A percentile compares a stretch with the other conserved stretches of the same genome.
Evolutionary conservation across 2,888 invertebrate genomes (phyloP).

Genomic region (Gari tellinella): DNA sequence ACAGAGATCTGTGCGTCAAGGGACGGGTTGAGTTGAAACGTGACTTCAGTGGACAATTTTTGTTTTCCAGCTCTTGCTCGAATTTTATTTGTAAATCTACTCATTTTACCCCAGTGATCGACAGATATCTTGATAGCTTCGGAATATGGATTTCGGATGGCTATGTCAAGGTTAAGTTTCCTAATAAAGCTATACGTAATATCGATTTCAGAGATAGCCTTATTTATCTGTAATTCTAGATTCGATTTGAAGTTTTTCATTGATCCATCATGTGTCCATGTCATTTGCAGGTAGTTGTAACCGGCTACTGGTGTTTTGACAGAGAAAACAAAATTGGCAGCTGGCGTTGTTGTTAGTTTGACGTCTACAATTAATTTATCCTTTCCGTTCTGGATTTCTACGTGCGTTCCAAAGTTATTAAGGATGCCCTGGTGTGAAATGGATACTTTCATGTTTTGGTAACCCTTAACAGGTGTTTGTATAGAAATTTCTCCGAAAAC

Average conservation of each 20-base stretch:
- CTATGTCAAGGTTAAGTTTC: slow-evolving; percentile 43
- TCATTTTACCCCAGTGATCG: slow-evolving; percentile 41
- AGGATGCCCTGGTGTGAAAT: slow-evolving; percentile 33
- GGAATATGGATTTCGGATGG: slow-evolving; percentile 36
- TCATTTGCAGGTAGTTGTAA: slow-evolving; percentile 17
- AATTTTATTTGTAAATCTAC: slow-evolving; percentile 21
- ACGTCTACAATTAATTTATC: slow-evolving; percentile 17
- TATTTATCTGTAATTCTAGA: slow-evolving; percentile 40
- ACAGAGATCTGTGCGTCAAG: slow-evolving; percentile 26
- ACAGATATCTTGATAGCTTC: slow-evolving; percentile 39
- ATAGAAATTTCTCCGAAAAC: slow-evolving; percentile 7
- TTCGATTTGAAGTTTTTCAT: slow-evolving; percentile 37
- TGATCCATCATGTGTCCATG: slow-evolving; percentile 34
- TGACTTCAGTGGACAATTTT: slow-evolving; percentile 14
- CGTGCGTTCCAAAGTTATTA: slow-evolving; percentile 19
- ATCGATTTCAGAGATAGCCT: slow-evolving; percentile 39
- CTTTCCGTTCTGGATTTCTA: slow-evolving; percentile 25
- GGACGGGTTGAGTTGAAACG: slow-evolving; percentile 38
- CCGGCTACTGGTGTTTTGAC: slow-evolving; percentile 32
- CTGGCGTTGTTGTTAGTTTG: slow-evolving; percentile 20
- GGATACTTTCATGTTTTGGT: slow-evolving; percentile 22
- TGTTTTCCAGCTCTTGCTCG: slow-evolving; percentile 11
- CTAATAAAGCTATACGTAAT: slow-evolving; percentile 15
- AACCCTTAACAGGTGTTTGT: slow-evolving; percentile 42
- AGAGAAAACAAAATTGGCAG: slow-evolving; percentile 17